Evolutionary conservation across 2,113 vertebrate genomes (phyloP).

Genomic region (Todiramphus chloris): DNA sequence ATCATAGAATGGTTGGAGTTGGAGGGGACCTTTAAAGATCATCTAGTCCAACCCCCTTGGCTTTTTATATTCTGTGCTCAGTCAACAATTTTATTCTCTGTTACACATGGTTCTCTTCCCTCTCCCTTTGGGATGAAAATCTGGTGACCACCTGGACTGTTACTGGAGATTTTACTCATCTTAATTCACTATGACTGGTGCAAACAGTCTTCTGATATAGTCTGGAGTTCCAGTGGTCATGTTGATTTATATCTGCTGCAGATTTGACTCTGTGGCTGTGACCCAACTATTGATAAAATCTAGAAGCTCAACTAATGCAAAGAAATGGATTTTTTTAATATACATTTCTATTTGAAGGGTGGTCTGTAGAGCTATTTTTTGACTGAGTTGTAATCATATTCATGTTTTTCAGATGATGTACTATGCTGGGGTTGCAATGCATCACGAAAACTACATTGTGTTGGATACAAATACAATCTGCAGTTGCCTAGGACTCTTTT

Average conservation of each 20-base stretch:
- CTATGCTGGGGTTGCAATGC: neutral
- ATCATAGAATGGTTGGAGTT: neutral
- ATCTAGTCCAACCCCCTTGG: neutral
- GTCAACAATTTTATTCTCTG: neutral
- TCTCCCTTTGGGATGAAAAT: neutral
- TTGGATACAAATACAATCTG: constrained; percentile 51
- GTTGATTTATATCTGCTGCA: neutral
- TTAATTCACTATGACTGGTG: neutral
- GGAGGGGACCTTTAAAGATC: neutral
- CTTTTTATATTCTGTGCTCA: neutral
- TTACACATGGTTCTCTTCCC: neutral
- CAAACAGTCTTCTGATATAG: neutral
- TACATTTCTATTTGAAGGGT: constrained; percentile 37
- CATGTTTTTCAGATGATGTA: neutral
- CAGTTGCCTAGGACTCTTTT: constrained; percentile 10
- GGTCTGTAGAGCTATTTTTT: neutral
- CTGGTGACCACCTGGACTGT: neutral
- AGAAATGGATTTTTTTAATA: constrained; percentile 31
- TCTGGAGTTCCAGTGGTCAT: neutral
- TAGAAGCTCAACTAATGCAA: constrained; percentile 12
- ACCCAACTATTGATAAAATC: constrained; percentile 4
- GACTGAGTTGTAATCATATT: constrained; percentile 14
- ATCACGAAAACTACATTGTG: neutral
- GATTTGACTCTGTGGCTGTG: neutral
- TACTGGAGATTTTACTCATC: neutral